Percentiles rank a stretch among this genome's conserved stretches.
Conservation (phyloP, 2,113 vertebrate genomes). For the Ammodramus savannarum region DNA sequence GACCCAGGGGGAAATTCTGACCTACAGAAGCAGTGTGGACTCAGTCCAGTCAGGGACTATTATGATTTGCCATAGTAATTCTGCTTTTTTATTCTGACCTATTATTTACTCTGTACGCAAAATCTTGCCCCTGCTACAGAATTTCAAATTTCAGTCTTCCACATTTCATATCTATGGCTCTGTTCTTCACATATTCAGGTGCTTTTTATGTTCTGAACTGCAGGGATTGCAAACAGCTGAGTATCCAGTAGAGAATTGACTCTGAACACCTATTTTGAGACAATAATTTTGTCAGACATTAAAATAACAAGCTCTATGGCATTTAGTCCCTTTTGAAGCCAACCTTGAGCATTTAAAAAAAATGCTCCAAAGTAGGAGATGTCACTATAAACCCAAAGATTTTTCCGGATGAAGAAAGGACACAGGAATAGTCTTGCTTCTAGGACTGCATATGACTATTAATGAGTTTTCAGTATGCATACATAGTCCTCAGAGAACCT, state of each 20-base stretch:
- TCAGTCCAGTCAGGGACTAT: background rate
- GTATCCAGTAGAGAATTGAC: background rate
- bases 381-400: background rate
- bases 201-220: background rate
- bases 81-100: background rate
- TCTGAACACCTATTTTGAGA: background rate
- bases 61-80: background rate
- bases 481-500: background rate
- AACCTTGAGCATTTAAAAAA: background rate
- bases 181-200: background rate
- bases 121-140: background rate
- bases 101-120: background rate
- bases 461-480: constrained; percentile 19
- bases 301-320: background rate
- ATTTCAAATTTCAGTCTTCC: background rate
- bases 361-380: background rate
- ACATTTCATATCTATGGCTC: background rate
- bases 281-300: background rate
- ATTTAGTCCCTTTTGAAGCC: background rate
- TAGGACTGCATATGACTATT: background rate
- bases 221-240: background rate
- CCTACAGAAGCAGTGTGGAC: background rate
- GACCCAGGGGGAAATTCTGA: background rate
- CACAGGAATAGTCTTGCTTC: background rate
- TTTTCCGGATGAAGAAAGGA: background rate